These are phyloP conservation scores for Hydrophis major DNA, from an alignment of 2,797 vertebrate genomes.

Conservation along the genomic window DNA sequence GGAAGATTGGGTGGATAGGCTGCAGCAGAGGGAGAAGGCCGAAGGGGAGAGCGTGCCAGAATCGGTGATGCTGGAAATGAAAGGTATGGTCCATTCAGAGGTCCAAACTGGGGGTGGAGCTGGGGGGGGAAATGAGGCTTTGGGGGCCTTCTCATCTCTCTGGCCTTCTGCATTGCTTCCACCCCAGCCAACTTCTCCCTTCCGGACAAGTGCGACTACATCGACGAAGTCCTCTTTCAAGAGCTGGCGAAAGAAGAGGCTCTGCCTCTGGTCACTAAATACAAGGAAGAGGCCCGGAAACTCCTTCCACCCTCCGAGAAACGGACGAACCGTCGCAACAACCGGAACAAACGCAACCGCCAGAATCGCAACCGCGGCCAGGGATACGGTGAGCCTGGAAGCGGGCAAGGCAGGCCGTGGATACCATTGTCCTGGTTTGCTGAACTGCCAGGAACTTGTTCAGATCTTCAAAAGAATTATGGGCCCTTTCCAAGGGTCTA, in stretches of 20 bases:
- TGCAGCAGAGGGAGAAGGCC: constrained; percentile 68
- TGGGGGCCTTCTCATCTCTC: background rate
- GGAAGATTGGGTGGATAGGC: constrained; percentile 82
- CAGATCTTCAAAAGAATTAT: background rate
- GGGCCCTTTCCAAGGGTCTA: no score
- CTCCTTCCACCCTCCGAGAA: constrained; percentile 79
- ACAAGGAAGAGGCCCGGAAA: constrained; percentile 79
- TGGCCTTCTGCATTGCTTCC: constrained; percentile 16
- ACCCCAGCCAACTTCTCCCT: constrained; percentile 85
- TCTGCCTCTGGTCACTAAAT: constrained; percentile 77
- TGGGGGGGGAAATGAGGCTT: no score
- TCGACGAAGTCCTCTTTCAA: constrained; percentile 82
- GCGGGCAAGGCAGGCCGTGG: background rate
- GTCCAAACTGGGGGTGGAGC: background rate
- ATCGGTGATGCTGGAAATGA: constrained; percentile 84
- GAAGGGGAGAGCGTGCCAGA: constrained; percentile 79
- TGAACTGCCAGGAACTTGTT: background rate
- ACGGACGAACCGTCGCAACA: constrained; percentile 72
- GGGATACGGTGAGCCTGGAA: constrained; percentile 58
- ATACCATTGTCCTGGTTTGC: background rate
- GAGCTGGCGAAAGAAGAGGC: constrained; percentile 81
- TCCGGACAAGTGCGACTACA: constrained; percentile 78
- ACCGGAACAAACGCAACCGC: constrained; percentile 70
- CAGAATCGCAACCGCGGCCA: constrained; percentile 68
- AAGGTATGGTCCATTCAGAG: constrained; percentile 71